A percentile compares a stretch with the other conserved stretches of the same genome.
These are phyloP conservation scores for Pseudococcus jackbeardsleyi DNA, from an alignment of 2,888 invertebrate genomes.

Conservation along the genomic window DNA sequence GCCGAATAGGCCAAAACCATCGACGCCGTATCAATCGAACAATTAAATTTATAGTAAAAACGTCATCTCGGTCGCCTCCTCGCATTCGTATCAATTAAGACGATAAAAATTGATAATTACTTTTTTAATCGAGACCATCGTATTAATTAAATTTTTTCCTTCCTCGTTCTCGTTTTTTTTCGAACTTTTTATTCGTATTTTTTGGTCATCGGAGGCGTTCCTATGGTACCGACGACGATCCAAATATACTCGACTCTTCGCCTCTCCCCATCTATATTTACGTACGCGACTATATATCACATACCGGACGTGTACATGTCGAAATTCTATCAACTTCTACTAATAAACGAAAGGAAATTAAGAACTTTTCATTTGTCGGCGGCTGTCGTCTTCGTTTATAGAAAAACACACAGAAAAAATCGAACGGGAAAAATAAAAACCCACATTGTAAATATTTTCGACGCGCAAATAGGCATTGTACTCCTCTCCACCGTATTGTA, in stretches of 20 bases:
- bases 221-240: not conserved
- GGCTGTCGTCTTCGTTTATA: not conserved
- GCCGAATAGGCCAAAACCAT: not conserved
- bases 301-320: not conserved
- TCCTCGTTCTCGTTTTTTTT: not conserved
- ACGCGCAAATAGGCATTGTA: not conserved
- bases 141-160: conserved; percentile 10
- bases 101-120: conserved; percentile 12
- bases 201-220: not conserved
- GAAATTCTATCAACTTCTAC: not conserved
- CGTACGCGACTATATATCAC: not conserved
- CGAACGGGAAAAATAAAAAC: not conserved
- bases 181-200: not conserved
- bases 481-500: not conserved
- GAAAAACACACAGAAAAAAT: not conserved
- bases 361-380: conserved; percentile 12
- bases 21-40: not conserved
- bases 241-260: not conserved
- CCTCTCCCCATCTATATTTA: not conserved
- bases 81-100: not conserved
- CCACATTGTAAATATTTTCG: not conserved
- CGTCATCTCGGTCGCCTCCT: not conserved
- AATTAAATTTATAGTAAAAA: conserved; percentile 14
- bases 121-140: not conserved
- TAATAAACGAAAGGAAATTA: not conserved